phyloP scores from a whole-genome alignment of 2,797 vertebrate genomes.

The Hozukius guyotensis region DNA sequence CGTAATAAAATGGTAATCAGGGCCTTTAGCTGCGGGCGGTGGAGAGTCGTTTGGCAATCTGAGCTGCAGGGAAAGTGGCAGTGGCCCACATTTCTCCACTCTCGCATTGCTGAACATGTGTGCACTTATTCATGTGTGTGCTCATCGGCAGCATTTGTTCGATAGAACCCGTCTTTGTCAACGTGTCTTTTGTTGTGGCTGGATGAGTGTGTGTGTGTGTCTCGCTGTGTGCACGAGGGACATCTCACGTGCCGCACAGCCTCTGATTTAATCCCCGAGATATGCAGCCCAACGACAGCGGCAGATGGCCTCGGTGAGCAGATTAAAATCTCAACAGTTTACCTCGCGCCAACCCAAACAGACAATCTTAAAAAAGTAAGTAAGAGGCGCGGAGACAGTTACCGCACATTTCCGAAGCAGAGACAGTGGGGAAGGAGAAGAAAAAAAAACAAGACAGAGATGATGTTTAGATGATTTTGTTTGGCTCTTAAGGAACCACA shows the following conservation, averaged over 20 bases:
- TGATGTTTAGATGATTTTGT: conserved; percentile 6
- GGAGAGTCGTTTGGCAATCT: conserved; percentile 29
- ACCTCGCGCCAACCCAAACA: conserved; percentile 67
- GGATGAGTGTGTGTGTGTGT: conserved; percentile 1
- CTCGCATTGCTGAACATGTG: conserved; percentile 31
- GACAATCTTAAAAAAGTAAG: conserved; percentile 4
- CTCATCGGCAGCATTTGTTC: not conserved
- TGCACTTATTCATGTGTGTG: conserved; percentile 23
- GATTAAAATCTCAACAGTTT: conserved; percentile 76
- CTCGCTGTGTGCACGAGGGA: conserved; percentile 11
- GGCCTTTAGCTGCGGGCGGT: conserved; percentile 52
- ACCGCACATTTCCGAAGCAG: conserved; percentile 5
- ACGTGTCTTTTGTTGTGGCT: conserved; percentile 37
- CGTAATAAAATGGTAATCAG: conserved; percentile 75
- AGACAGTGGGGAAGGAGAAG: not conserved
- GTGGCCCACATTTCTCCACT: conserved; percentile 42
- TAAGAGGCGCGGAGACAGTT: conserved; percentile 54
- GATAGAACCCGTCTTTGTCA: conserved; percentile 7
- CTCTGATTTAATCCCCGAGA: conserved; percentile 68
- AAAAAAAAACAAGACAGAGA: not conserved
- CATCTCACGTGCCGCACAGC: conserved; percentile 35
- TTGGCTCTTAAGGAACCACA: conserved; percentile 21
- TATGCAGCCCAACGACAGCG: conserved; percentile 38
- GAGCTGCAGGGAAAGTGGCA: conserved; percentile 41
- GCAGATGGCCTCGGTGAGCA: conserved; percentile 78